Base-by-base conservation (phyloP, 2,113 vertebrate species). In the Tonatia bakeri region DNA sequence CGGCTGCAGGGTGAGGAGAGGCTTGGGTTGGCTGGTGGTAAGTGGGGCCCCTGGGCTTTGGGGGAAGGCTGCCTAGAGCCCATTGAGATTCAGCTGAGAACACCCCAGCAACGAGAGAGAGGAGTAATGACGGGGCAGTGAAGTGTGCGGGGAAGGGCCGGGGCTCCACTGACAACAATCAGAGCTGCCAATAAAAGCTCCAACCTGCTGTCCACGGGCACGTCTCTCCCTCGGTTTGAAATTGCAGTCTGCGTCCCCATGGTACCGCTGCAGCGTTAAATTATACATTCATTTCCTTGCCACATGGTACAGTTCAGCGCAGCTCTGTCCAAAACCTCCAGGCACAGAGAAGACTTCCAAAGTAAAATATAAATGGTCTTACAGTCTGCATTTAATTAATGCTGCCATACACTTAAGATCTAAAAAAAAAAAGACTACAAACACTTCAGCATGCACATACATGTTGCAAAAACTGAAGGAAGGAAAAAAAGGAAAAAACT, bases 321-420 rank as follows among this genome's bases (percentile, higher is more conserved):
- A 20, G 75, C 80, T 87, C 83, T 93, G 73, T 54, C 47, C 56
- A 11, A 5, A 91, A 59, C 52, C 50, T 87, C 47, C 31, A 47
- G 92, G 92, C 77, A 36, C 47, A 24, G 56, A 77, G 93, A 90
- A 96, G 80, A 85, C 52, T 90, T 92, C 64, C 33, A 61, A 77
- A 93, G 81, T 85, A 85, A 92, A 92, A 88, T 69, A 85, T 33
- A 88, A 90, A 90, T 95, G 87, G 45, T 79, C 76, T 94, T 80
- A 40, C 54, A 56, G 43, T 61, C 69, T 54, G 47, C 36, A 77
- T 84, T 91, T 94, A 85, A 96, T 97, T 73, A 91, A 82, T 79
- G 81, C 38, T 64, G 64, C 73, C 47, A 92, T 81, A 69, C 72
- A 75, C 84, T 92, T 59, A 69, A 36, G 72, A 61, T 81, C 72